Evolutionary conservation across 2,797 vertebrate species (phyloP).

Genomic region (Acanthurus leucopareius): DNA sequence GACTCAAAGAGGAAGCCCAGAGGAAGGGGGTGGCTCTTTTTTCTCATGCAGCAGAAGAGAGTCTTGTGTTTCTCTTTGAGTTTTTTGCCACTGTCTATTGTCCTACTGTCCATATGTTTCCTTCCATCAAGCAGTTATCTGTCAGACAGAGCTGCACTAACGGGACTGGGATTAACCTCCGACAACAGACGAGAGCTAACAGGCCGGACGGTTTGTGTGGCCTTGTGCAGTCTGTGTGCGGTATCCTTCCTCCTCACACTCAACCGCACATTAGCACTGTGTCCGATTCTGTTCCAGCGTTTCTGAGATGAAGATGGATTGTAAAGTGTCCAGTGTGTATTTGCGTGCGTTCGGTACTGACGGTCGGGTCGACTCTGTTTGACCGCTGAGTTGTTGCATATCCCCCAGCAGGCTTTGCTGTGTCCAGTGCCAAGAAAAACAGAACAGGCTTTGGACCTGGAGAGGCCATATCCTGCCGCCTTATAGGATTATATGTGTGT

Average conservation of each 20-base stretch:
- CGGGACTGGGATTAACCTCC: slow-evolving; percentile 42
- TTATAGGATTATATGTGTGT: slow-evolving; percentile 13
- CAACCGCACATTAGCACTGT: slow-evolving; percentile 1
- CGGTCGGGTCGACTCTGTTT: slow-evolving; percentile 35
- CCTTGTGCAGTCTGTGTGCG: slow-evolving; percentile 51
- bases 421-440: slow-evolving; percentile 73
- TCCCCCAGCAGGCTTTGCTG: slow-evolving; percentile 70
- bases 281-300: slow-evolving; percentile 32
- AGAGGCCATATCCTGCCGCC: slow-evolving; percentile 78
- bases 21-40: slow-evolving; percentile 33
- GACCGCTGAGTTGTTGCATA: slow-evolving; percentile 55
- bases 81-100: slow-evolving; percentile 69
- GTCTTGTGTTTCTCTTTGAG: slow-evolving; percentile 30
- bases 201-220: slow-evolving; percentile 31
- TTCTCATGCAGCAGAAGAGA: slow-evolving; percentile 26
- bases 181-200: slow-evolving; percentile 48
- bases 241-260: slow-evolving; percentile 63
- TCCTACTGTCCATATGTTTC: slow-evolving; percentile 79
- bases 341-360: slow-evolving; percentile 39
- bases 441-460: slow-evolving; percentile 66
- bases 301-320: slow-evolving; percentile 52
- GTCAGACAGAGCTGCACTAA: slow-evolving; percentile 46
- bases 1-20: slow-evolving; percentile 14
- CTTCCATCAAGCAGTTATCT: slow-evolving; percentile 58
- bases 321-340: slow-evolving; percentile 43